A percentile compares a stretch with the other conserved stretches of the same genome.
Evolutionary conservation across 2,888 invertebrate species (phyloP).

Genomic region (Sarcophaga subvicina): DNA sequence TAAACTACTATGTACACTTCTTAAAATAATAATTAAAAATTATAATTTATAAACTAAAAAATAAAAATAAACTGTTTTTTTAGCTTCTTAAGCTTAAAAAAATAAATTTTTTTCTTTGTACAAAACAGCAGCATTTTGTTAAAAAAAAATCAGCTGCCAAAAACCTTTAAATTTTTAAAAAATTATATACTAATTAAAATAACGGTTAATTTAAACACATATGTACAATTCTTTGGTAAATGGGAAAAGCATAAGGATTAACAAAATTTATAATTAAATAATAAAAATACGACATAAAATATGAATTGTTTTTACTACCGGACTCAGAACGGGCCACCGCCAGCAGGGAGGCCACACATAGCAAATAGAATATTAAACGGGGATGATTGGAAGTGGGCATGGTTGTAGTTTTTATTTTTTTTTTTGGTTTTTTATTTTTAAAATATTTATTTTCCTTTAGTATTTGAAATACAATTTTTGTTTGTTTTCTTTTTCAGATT

Average conservation of each 20-base stretch:
- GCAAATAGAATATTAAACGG: constrained; percentile 77
- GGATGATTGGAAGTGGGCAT: constrained; percentile 75
- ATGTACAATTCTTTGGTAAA: constrained; percentile 78
- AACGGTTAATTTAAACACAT: constrained; percentile 73
- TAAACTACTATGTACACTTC: constrained; percentile 35
- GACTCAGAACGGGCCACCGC: constrained; percentile 78
- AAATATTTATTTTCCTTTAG: constrained; percentile 61
- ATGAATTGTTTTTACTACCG: constrained; percentile 75
- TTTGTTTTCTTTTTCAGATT: constrained; percentile 51
- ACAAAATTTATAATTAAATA: constrained; percentile 78
- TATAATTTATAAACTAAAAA: not conserved
- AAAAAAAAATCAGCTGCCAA: too few species aligned
- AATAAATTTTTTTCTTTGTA: not conserved
- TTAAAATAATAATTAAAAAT: not conserved
- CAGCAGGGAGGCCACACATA: constrained; percentile 77
- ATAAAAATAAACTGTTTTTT: not conserved
- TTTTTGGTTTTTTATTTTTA: constrained; percentile 59
- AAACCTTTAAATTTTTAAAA: too few species aligned
- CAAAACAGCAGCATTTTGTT: constrained; percentile 39
- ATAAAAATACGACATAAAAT: constrained; percentile 78
- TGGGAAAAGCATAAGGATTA: constrained; percentile 78
- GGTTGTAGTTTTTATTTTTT: constrained; percentile 72
- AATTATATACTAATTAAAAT: too few species aligned
- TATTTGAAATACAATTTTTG: constrained; percentile 45
- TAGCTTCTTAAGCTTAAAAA: constrained; percentile 21